Evolutionary conservation across 2,888 invertebrate genomes (phyloP), one percentile per base, ranked within the genome.

Genomic region (Carterocephalus palaemon): DNA sequence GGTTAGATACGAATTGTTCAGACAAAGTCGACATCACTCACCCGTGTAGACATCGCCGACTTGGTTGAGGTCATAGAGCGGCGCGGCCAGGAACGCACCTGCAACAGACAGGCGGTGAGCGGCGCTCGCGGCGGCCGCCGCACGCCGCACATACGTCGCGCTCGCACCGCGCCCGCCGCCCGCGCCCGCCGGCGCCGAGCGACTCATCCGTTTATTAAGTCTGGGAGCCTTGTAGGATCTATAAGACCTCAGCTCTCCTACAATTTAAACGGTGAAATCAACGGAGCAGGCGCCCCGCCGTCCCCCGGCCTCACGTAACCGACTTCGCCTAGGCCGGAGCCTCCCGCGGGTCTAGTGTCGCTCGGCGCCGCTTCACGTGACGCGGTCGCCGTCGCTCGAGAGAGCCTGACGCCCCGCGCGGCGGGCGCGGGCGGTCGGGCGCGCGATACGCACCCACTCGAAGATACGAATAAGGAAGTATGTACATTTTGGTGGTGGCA

Each of bases 51-150:
- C 93, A 76, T 95, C 93, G 56, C 96, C 96, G 57, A 90, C 90
- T 85, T 97, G 97, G 70, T 92, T 91, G 72, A 95, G 88, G 88
- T 95, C 95, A 88, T 93, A 92, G 75, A 94, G 89, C 63, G 94
- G 93, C 68, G 91, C 89, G 64, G 91, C 88, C 70, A 91, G 88
- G 83, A 90, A 91, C 53, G 75, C 78, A 58, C 88, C 88, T 62
- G 63, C 47, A 62, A 62, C 53, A 56, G 47, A 41, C 4, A 3
- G 4, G 22, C 4, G 45, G 49, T 64, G 12, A 64, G 61, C 32
- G 24, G 31, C 48, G 15, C 60, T 20, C 37, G 33, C 24, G 24
- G 33, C 26, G 50, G 15, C 28, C 22, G 47, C 37, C 41, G 24
- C 23, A 28, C 41, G 23, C 22, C 45, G 12, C 47, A 2, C 38